phyloP scores from a whole-genome alignment of 2,113 vertebrate species.

The Rhombomys opimus region DNA sequence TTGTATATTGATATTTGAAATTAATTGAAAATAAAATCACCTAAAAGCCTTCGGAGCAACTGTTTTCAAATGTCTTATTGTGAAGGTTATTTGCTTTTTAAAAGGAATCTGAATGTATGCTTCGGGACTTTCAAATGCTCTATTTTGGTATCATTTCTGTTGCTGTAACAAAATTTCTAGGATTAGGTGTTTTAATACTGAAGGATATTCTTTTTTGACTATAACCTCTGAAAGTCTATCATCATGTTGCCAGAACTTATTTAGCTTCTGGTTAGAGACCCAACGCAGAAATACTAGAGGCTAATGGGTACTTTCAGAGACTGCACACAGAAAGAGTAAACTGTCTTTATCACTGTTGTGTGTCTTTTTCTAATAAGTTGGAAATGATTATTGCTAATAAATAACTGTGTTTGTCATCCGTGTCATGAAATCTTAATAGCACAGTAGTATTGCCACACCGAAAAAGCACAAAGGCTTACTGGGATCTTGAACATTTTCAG shows the following conservation, averaged over 20 bases:
- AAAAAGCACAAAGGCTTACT: background rate
- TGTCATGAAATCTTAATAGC: background rate
- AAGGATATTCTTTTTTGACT: background rate
- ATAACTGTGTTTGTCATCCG: background rate
- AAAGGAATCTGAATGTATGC: constrained; percentile 12
- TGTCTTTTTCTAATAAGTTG: background rate
- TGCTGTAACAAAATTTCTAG: background rate
- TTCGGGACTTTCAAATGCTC: constrained; percentile 34
- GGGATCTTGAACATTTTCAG: background rate
- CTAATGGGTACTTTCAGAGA: background rate
- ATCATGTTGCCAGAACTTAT: background rate
- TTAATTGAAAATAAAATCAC: constrained; percentile 50
- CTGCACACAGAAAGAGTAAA: too few relatives aligned
- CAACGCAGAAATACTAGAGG: background rate
- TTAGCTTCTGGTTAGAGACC: background rate
- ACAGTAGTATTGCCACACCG: background rate
- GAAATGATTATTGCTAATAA: background rate
- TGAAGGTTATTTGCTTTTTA: background rate
- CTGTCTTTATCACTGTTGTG: background rate
- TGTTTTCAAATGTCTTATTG: constrained; percentile 16
- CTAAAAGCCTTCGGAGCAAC: constrained; percentile 37
- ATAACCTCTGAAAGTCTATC: background rate
- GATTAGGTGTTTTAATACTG: background rate
- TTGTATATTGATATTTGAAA: background rate
- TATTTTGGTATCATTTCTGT: background rate